These are phyloP conservation scores for Bos javanicus DNA, from an alignment of 2,113 vertebrate genomes.

Conservation along the genomic window DNA sequence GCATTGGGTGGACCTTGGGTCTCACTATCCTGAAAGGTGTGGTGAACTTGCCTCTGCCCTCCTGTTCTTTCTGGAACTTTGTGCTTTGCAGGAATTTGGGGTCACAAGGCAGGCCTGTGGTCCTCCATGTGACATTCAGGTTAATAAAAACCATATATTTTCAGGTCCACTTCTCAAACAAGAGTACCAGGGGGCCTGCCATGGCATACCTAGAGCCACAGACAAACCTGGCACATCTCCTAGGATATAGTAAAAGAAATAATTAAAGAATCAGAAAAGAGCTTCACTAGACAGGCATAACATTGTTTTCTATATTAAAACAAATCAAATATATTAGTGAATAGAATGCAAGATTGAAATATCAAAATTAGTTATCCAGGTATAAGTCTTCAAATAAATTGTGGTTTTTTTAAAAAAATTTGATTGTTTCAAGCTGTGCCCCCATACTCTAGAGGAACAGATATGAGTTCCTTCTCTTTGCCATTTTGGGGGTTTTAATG, in stretches of 20 bases:
- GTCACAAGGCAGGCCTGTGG: background rate
- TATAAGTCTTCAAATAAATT: background rate
- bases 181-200: background rate
- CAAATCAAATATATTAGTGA: background rate
- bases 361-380: background rate
- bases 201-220: background rate
- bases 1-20: background rate
- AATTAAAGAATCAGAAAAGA: background rate
- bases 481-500: background rate
- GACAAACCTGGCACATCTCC: background rate
- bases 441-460: background rate
- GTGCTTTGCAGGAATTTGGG: background rate
- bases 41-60: background rate
- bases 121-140: background rate
- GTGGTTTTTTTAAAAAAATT: background rate
- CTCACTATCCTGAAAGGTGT: background rate
- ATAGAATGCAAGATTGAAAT: background rate
- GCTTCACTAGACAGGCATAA: background rate
- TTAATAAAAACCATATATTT: background rate
- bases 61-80: background rate
- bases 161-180: background rate
- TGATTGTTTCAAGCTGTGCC: background rate
- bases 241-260: background rate
- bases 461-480: background rate
- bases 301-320: conserved; percentile 20